A percentile compares a stretch with the other conserved stretches of the same genome.
These are phyloP conservation scores for Carettochelys insculpta DNA, from an alignment of 2,113 vertebrate genomes.

Conservation along the genomic window DNA sequence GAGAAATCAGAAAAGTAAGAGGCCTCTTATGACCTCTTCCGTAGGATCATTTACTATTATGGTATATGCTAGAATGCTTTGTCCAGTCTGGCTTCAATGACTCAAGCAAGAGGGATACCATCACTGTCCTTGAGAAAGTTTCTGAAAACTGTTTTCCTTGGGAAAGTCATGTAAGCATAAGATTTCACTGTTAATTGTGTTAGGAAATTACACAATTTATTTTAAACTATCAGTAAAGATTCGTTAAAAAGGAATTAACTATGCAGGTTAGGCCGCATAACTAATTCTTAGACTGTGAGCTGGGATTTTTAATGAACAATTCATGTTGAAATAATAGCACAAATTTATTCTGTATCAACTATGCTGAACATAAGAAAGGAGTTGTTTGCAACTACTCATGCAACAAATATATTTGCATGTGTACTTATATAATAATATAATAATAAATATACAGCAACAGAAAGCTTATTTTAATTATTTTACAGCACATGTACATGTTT, in stretches of 20 bases:
- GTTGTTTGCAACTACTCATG: constrained; percentile 6
- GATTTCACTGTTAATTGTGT: constrained; percentile 7
- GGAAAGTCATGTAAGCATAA: too few relatives aligned
- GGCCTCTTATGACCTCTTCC: constrained; percentile 21
- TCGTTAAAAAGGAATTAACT: not conserved
- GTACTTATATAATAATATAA: not conserved
- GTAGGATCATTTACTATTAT: constrained; percentile 30
- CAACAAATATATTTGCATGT: constrained; percentile 6
- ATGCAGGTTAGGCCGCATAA: not conserved
- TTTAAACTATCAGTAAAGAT: not conserved
- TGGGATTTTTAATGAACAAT: constrained; percentile 26
- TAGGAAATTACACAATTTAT: not conserved
- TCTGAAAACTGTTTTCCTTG: not conserved
- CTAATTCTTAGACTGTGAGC: constrained; percentile 18
- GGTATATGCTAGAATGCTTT: not conserved
- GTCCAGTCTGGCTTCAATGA: constrained; percentile 24
- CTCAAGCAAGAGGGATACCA: not conserved
- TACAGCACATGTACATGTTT: not conserved
- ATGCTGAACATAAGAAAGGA: constrained; percentile 30
- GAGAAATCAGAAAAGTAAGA: constrained; percentile 49
- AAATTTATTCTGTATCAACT: not conserved
- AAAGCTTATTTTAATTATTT: constrained; percentile 40
- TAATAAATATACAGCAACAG: constrained; percentile 22
- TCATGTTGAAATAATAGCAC: constrained; percentile 20
- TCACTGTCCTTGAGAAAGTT: not conserved